Evolutionary conservation across 2,888 invertebrate species (phyloP), one percentile per base, ranked within the genome.

Genomic region (Agrenia bidenticulata): DNA sequence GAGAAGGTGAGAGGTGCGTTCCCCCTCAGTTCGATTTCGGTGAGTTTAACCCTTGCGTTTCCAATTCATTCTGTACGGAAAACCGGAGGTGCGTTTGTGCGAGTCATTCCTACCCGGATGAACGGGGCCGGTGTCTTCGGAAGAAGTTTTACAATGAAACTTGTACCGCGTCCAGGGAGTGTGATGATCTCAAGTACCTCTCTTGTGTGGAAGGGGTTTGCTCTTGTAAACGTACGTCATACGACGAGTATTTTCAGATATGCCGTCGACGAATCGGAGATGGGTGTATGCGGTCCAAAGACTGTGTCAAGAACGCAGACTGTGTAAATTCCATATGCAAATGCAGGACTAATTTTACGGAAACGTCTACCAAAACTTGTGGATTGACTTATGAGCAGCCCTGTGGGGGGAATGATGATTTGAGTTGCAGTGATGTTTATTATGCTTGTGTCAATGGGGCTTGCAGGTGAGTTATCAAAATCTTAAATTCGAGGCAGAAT

Each of bases 341-440:
- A 24, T 73, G 73, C 49, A 69, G 57, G 24, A 63, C 57, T 26
- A 67, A 64, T 49, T 73, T 66, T 32, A 67, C 65, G 0, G 71
- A 71, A 64, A 71, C 67, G 41, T 64, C 73, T 32, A 69, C 65
- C 24, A 69, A 71, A 56, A 69, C 68, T 26, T 73, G 73, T 65
- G 72, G 63, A 11, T 51, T 72, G 1, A 63, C 67, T 0, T 72
- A 56, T 64, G 67, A 65, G n/a, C 63, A 67, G 45, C 60, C 55
- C 4, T 72, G 72, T 63, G 66, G 72, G n/a, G 61, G 53, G 9
- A 26, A 26, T 19, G 66, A 64, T 19, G 65, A 63, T 19, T 62
- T 55, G 32, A 56, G 63, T 15, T 72, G 72, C 42, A 69, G 69
- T 42, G 72, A 72, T 50, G 62, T 69, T 17, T 72, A 66, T 49